Percentiles rank a stretch among this genome's conserved stretches.
phyloP scores from a whole-genome alignment of 1,140 invertebrate species.

The Drosophila pseudoobscura region DNA sequence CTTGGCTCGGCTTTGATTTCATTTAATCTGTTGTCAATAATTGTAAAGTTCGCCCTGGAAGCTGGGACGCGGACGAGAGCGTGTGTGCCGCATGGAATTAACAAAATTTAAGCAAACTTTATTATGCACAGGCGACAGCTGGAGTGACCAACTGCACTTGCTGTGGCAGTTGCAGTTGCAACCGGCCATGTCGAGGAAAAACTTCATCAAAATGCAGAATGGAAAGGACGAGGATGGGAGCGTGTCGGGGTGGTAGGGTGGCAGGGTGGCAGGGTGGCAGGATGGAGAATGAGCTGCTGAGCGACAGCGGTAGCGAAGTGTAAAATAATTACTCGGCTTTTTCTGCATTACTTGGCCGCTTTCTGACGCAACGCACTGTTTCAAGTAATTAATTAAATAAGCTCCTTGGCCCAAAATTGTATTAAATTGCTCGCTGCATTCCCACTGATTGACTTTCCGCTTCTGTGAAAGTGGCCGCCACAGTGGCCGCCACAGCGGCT shows the following conservation, averaged over 20 bases:
- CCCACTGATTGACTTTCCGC: slow-evolving; percentile 73
- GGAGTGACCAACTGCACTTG: slow-evolving; percentile 16
- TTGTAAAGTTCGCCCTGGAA: slow-evolving; percentile 25
- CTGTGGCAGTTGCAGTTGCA: slow-evolving; percentile 5
- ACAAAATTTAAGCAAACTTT: slow-evolving; percentile 69
- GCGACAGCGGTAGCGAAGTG: slow-evolving; percentile 60
- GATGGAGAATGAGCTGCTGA: slow-evolving; percentile 1
- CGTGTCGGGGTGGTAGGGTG: too few relatives aligned
- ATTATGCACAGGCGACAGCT: slow-evolving; percentile 60
- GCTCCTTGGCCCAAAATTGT: slow-evolving; percentile 73
- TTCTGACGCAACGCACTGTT: slow-evolving; percentile 66
- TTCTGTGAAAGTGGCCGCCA: slow-evolving; percentile 1
- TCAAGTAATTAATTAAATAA: slow-evolving; percentile 77
- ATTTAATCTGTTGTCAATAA: slow-evolving; percentile 63
- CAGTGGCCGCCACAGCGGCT: not conserved
- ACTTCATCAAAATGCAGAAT: slow-evolving; percentile 66
- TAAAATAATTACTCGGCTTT: slow-evolving; percentile 75
- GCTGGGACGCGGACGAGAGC: slow-evolving; percentile 17
- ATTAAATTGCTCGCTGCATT: slow-evolving; percentile 70
- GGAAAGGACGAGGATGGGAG: slow-evolving; percentile 8
- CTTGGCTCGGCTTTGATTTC: slow-evolving; percentile 60
- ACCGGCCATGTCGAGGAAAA: slow-evolving; percentile 29
- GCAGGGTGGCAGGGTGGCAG: too few relatives aligned
- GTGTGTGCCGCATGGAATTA: slow-evolving; percentile 30
- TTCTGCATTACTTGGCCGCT: slow-evolving; percentile 51